Conservation (phyloP, 2,113 vertebrate genomes). For the Pollachius pollachius region DNA sequence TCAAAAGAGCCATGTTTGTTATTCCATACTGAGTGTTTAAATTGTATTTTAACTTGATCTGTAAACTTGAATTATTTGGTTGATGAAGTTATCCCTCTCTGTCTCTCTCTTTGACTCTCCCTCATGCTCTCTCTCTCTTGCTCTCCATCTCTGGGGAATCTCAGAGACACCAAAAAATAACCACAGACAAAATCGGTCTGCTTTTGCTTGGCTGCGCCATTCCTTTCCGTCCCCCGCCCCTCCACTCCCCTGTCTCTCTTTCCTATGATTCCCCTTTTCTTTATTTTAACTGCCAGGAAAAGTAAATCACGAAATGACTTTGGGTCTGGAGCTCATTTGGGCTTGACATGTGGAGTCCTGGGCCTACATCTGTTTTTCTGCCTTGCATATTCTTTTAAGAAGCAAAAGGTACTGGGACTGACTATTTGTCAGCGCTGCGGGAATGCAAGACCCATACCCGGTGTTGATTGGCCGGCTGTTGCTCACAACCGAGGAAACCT, state of each 20-base stretch:
- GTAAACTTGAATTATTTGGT: no score
- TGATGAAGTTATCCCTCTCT: background rate
- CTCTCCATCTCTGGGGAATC: no score
- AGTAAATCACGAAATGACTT: conserved; percentile 63
- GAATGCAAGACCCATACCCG: no score
- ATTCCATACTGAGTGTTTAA: no score
- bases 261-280: background rate
- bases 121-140: background rate
- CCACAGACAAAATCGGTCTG: conserved; percentile 20
- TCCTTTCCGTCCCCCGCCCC: conserved; percentile 24
- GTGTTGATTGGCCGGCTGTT: no score
- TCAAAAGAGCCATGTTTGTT: background rate
- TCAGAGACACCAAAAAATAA: background rate
- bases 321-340: conserved; percentile 62
- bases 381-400: conserved; percentile 29
- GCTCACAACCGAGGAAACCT: no score
- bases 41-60: no score
- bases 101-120: background rate
- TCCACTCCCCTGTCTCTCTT: conserved; percentile 34
- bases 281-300: conserved; percentile 63
- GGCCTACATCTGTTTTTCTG: conserved; percentile 37
- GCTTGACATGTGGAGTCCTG: conserved; percentile 50
- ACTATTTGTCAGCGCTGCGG: conserved; percentile 4
- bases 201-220: conserved; percentile 30
- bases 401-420: conserved; percentile 18